These are phyloP conservation scores for Archocentrus centrarchus DNA, from an alignment of 2,113 vertebrate species.

Conservation along the genomic window DNA sequence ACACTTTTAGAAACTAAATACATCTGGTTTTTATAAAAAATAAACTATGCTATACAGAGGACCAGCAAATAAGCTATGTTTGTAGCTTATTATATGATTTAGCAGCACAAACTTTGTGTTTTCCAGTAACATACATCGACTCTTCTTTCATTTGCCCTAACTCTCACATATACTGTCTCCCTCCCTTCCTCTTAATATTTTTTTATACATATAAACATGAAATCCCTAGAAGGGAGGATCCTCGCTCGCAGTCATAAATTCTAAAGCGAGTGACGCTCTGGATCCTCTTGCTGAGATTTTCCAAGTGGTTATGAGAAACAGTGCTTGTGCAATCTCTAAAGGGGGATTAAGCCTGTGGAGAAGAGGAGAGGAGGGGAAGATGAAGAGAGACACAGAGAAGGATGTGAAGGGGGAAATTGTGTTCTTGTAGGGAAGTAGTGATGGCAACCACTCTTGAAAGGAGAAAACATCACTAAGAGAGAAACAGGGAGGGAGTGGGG, in stretches of 20 bases:
- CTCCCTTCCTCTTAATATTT: constrained; percentile 21
- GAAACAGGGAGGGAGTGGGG: constrained; percentile 18
- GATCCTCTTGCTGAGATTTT: constrained; percentile 49
- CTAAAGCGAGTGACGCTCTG: constrained; percentile 24
- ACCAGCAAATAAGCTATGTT: neutral
- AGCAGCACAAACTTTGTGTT: constrained; percentile 27
- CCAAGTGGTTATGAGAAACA: constrained; percentile 61
- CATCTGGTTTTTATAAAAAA: constrained; percentile 5
- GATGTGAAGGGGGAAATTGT: constrained; percentile 74
- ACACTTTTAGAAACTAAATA: neutral
- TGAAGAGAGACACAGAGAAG: constrained; percentile 58
- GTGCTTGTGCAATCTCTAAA: constrained; percentile 71
- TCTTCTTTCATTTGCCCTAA: constrained; percentile 24
- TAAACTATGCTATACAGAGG: neutral
- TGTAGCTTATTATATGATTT: constrained; percentile 30
- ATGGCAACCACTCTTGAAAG: constrained; percentile 76
- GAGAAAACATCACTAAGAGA: constrained; percentile 60
- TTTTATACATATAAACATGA: constrained; percentile 52
- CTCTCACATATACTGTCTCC: constrained; percentile 13
- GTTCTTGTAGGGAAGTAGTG: constrained; percentile 68
- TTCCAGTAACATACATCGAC: constrained; percentile 19
- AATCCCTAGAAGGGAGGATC: constrained; percentile 53
- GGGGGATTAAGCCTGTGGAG: constrained; percentile 69
- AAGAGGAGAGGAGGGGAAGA: constrained; percentile 52
- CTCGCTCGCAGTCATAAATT: constrained; percentile 47